phyloP scores from a whole-genome alignment of 2,113 vertebrate species.

The Melospiza melodia region DNA sequence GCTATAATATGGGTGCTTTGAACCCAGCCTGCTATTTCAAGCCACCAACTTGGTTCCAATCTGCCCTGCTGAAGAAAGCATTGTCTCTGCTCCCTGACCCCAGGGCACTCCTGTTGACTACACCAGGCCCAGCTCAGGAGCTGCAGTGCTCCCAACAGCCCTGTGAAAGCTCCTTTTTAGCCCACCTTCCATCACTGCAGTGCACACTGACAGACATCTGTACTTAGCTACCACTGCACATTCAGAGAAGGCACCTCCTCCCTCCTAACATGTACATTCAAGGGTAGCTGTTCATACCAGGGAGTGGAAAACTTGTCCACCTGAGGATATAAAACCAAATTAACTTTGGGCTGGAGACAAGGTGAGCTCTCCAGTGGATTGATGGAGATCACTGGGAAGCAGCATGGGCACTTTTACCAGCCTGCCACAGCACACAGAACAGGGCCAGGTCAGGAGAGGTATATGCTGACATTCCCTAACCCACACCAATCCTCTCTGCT shows the following conservation, averaged over 20 bases:
- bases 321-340: neutral
- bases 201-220: rapidly evolving
- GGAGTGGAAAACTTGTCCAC: neutral
- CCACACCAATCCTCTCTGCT: neutral
- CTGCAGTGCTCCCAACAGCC: neutral
- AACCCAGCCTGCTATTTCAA: neutral
- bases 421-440: neutral
- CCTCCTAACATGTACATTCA: neutral
- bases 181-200: neutral
- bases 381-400: neutral
- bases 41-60: neutral
- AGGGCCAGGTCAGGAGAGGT: neutral
- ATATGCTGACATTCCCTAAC: neutral
- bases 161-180: neutral
- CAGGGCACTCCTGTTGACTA: neutral
- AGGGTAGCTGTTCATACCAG: neutral
- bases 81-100: neutral
- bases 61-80: neutral
- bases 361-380: neutral
- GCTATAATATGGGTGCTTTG: neutral
- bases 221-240: neutral
- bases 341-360: neutral
- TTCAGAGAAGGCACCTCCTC: neutral
- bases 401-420: neutral
- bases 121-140: neutral